These are phyloP conservation scores for Scomber colias DNA, from an alignment of 2,113 vertebrate genomes.

Conservation along the genomic window DNA sequence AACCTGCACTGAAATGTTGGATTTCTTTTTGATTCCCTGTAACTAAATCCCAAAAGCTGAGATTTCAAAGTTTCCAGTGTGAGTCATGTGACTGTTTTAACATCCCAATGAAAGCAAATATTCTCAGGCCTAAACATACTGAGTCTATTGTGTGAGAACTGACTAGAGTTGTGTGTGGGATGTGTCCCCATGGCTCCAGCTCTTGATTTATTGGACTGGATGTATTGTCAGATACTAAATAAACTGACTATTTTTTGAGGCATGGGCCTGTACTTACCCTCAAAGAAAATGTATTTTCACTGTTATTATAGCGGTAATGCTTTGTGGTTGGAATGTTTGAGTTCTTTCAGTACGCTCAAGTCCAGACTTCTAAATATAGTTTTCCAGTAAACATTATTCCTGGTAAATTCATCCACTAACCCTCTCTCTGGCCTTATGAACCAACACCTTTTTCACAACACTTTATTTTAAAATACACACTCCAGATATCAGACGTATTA, in stretches of 20 bases:
- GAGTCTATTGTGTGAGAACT: constrained; percentile 41
- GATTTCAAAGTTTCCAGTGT: constrained; percentile 34
- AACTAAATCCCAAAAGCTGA: not conserved
- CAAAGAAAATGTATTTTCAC: constrained; percentile 48
- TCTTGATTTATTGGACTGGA: constrained; percentile 56
- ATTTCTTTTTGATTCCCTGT: constrained; percentile 26
- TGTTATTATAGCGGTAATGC: constrained; percentile 20
- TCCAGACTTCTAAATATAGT: too few species aligned
- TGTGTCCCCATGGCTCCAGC: constrained; percentile 46
- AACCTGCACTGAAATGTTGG: constrained; percentile 14
- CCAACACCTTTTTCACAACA: too few species aligned
- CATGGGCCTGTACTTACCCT: constrained; percentile 19
- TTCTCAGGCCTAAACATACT: constrained; percentile 33
- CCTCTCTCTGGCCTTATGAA: too few species aligned
- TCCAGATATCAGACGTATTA: too few species aligned
- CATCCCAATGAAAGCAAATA: constrained; percentile 34
- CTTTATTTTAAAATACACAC: too few species aligned
- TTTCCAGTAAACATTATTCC: too few species aligned
- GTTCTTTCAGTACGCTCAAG: too few species aligned
- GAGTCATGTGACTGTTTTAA: constrained; percentile 45
- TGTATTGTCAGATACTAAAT: constrained; percentile 51
- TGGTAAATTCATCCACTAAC: too few species aligned
- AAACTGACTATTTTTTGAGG: constrained; percentile 51
- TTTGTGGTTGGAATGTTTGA: too few species aligned
- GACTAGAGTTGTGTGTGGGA: constrained; percentile 60